Conservation (phyloP, 2,888 invertebrate species). For the Troilus luridus region DNA sequence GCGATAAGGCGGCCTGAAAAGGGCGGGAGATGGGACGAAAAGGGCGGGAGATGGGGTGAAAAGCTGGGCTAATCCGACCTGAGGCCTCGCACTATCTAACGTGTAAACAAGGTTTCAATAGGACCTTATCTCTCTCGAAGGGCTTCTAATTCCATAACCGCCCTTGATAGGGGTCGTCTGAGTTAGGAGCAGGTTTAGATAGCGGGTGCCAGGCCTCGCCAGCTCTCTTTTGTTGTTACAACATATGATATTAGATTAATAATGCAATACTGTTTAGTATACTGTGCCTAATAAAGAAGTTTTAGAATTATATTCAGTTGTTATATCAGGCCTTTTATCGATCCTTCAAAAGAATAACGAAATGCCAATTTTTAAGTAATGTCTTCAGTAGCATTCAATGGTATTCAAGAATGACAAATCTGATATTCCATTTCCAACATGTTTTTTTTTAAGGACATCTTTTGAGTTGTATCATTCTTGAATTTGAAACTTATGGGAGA, state of each 20-base stretch:
- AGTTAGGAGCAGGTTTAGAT: conserved; percentile 36
- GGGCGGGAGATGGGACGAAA: neutral
- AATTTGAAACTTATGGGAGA: too few species aligned
- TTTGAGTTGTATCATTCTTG: too few species aligned
- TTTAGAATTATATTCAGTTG: too few species aligned
- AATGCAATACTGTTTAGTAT: neutral
- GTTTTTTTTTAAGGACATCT: too few species aligned
- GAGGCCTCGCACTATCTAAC: conserved; percentile 46
- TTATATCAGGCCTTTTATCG: too few species aligned
- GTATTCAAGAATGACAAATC: too few species aligned
- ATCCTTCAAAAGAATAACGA: too few species aligned
- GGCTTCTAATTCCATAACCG: conserved; percentile 31
- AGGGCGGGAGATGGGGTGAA: neutral
- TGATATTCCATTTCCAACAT: too few species aligned
- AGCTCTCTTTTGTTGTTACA: neutral
- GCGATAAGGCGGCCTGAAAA: conserved; percentile 34
- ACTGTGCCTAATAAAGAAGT: neutral
- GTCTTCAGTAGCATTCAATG: too few species aligned
- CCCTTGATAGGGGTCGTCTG: conserved; percentile 9
- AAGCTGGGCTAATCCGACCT: conserved; percentile 41
- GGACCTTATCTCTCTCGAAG: conserved; percentile 32
- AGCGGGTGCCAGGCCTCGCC: neutral
- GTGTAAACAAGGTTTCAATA: conserved; percentile 56
- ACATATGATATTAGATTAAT: neutral
- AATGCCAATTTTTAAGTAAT: too few species aligned